phyloP scores from a whole-genome alignment of 1,140 invertebrate species.

The Dreissena rostriformis region DNA sequence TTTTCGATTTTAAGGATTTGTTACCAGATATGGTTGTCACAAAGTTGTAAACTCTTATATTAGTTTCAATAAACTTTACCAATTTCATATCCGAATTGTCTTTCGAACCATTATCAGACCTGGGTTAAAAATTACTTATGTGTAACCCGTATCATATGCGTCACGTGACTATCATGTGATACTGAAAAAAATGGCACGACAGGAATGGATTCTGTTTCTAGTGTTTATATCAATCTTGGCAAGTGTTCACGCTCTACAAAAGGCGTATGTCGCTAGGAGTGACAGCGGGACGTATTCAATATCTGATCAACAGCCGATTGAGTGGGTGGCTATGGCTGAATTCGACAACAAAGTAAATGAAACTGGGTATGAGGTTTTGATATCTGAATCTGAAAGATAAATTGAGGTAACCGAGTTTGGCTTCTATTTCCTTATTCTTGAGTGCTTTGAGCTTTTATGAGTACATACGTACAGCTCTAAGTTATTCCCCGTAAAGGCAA shows the following conservation, averaged over 20 bases:
- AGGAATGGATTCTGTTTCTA: conserved; percentile 81
- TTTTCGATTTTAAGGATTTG: too few species aligned
- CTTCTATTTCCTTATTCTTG: not conserved
- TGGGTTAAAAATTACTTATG: too few species aligned
- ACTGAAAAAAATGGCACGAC: conserved; percentile 82
- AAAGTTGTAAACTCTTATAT: too few species aligned
- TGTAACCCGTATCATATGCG: too few species aligned
- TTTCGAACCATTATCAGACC: too few species aligned
- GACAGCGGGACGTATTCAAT: conserved; percentile 7
- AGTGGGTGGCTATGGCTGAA: conserved; percentile 48
- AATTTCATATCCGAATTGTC: too few species aligned
- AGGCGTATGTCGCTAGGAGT: conserved; percentile 11
- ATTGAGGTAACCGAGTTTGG: too few species aligned
- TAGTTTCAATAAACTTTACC: too few species aligned
- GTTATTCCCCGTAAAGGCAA: not conserved
- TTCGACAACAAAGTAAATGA: conserved; percentile 57
- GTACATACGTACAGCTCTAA: not conserved
- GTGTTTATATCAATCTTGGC: conserved; percentile 82
- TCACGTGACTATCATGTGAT: too few species aligned
- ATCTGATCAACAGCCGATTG: not conserved
- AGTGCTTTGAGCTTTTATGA: not conserved
- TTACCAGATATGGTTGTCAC: too few species aligned
- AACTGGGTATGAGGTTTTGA: conserved; percentile 50
- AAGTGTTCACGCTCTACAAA: not conserved
- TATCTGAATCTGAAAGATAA: not conserved